Base-by-base conservation (phyloP, 2,888 invertebrate genomes). In the Tetrapedia diversipes region DNA sequence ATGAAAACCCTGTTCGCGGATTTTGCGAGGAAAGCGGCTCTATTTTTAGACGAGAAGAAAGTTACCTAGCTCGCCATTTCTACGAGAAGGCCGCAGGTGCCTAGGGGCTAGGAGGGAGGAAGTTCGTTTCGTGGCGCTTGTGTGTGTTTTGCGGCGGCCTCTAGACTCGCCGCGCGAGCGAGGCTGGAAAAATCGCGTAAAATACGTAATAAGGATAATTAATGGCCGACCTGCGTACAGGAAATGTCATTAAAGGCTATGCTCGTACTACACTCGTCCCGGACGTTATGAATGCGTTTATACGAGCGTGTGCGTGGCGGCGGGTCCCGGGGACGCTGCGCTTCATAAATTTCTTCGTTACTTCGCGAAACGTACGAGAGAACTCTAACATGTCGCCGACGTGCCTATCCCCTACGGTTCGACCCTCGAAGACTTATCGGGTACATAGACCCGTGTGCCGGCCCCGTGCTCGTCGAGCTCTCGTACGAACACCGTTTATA, bases 291-390 rank as follows among this genome's bases (percentile, higher is more conserved):
- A 57, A 72, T 51, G 53, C 27, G 27, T 32, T 22, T 29, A 19
- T 16, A 47, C 51, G 73, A 37, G 39, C 65, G 22, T 43, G 29
- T 16, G 65, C 37, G 39, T 39, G 49, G 41, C 27, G 61, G 56
- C 43, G 68, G 63, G 63, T 45, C 34, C 19, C n/a, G 49, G 6
- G 73, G 71, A 73, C 49, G 47, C 72, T 76, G 67, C 19, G 79
- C 73, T 78, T 86, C 82, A 86, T 86, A 86, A 86, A 86, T 86
- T 86, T 81, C 86, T 82, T 86, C 80, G 86, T 83, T 83, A 83
- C 76, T 77, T 72, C 75, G 79, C 78, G 71, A 80, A 80, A 81
- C 77, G 71, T 75, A 72, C 61, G 71, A 68, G 77, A 77, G 73
- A 63, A 79, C 78, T 80, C 49, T 75, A 84, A 79, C 82, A 81